A percentile compares a stretch with the other conserved stretches of the same genome.
Conservation (phyloP, 2,797 vertebrate species). For the Cuculus canorus region DNA sequence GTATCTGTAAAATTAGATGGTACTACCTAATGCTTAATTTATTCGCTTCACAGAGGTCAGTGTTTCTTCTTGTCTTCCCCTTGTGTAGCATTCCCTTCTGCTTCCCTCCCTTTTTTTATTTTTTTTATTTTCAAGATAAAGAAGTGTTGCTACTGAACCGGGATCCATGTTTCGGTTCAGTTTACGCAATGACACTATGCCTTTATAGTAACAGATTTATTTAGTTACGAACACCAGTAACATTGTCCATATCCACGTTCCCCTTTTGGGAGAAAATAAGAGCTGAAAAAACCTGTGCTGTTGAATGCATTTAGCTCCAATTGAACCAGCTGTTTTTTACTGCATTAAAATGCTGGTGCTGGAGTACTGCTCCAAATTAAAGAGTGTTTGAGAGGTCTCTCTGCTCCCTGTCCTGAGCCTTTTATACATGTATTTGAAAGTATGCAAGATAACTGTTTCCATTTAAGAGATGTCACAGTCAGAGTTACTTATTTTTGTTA, state of each 20-base stretch:
- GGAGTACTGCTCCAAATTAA: background rate
- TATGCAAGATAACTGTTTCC: background rate
- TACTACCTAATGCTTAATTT: background rate
- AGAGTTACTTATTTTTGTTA: background rate
- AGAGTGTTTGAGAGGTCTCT: background rate
- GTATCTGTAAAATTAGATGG: background rate
- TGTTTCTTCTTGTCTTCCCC: background rate
- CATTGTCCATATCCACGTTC: background rate
- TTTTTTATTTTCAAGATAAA: background rate
- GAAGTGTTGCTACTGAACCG: background rate
- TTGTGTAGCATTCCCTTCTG: background rate
- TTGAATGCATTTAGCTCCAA: background rate
- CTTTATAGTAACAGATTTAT: background rate
- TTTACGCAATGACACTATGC: background rate
- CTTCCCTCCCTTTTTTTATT: no score
- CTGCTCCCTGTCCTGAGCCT: background rate
- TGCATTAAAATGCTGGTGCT: background rate
- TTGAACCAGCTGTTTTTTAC: background rate
- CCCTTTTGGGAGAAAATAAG: background rate
- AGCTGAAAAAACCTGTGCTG: background rate
- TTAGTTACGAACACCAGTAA: background rate
- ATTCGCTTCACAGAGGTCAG: fast-evolving
- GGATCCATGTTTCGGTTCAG: background rate
- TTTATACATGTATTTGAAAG: background rate
- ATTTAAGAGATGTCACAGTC: background rate